A percentile compares a stretch with the other conserved stretches of the same genome.
These are phyloP conservation scores for Diadegma fenestrale DNA, from an alignment of 2,888 invertebrate species.

Conservation along the genomic window DNA sequence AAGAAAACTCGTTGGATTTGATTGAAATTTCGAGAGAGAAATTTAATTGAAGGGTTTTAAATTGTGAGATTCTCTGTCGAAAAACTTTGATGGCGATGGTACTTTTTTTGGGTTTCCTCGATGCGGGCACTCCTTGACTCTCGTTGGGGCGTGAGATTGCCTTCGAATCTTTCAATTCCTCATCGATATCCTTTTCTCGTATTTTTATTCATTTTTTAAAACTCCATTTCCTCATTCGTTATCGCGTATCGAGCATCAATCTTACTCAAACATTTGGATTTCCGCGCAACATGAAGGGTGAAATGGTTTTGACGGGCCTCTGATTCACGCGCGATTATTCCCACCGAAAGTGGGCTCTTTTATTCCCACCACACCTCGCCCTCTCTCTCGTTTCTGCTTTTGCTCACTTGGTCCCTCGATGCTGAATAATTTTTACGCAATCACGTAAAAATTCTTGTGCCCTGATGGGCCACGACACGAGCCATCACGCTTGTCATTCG, in stretches of 20 bases:
- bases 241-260: constrained; percentile 54
- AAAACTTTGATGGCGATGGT: neutral
- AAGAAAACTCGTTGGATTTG: neutral
- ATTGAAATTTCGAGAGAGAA: neutral
- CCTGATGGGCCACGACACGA: constrained; percentile 39
- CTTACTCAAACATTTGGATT: constrained; percentile 41
- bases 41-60: neutral
- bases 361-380: neutral
- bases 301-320: neutral
- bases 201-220: constrained; percentile 31
- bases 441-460: constrained; percentile 63
- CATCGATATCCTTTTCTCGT: neutral
- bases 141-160: neutral
- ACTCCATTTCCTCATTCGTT: constrained; percentile 41
- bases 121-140: neutral
- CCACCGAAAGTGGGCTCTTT: constrained; percentile 27
- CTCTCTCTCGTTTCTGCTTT: neutral
- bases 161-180: neutral
- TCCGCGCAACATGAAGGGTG: constrained; percentile 4
- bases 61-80: neutral
- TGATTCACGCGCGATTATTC: constrained; percentile 37
- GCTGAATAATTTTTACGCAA: constrained; percentile 59
- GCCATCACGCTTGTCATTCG: constrained; percentile 58
- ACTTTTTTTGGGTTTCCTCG: neutral
- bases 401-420: constrained; percentile 6